Base-by-base conservation (phyloP, 2,888 invertebrate species). In the Agonopterix alstromeriana region DNA sequence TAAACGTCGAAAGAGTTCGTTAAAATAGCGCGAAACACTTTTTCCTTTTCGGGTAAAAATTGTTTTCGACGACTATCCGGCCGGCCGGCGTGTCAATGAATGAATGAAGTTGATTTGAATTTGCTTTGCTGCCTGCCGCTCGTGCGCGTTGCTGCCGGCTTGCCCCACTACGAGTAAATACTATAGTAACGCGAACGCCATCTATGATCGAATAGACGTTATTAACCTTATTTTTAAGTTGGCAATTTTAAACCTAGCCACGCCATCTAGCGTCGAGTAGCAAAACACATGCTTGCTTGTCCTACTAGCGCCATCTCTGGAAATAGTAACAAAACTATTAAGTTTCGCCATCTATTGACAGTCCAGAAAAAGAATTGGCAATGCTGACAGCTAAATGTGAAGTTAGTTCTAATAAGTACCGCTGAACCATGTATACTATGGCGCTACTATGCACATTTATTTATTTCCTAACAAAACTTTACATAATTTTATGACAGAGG, bases 1-100 rank as follows among this genome's bases (percentile, higher is more conserved):
- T 55, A 77, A 83, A 80, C 57, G 65, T 82, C 78, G 81, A 79
- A 80, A 70, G 63, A 75, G 80, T 83, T 86, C 86, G 85, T 83
- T 82, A 77, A 36, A 67, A 65, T 64, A 70, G 72, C 78, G 78
- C 77, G 74, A 12, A n/a, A 11, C n/a, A 27, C 27, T 27, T 27
- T 27, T 17, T 17, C 17, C 17, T 17, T 17, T 11, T 42, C 63
- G 60, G 59, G 63, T 55, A 66, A 71, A 71, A 43, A 12, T 27
- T 36, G 17, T 36, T 9, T 43, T 17, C 38, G 17, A 36, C 70
- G 63, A 71, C 76, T 69, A 54, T 59, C 71, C 73, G 61, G 65
- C 72, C 62, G 63, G 72, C 73, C 74, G 73, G 73, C 75, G 64
- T 70, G 69, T 71, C 70, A 68, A 71, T 77, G 77, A 79, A 78